phyloP scores from a whole-genome alignment of 2,113 vertebrate species.

The Rhegmatorhina hoffmannsi region DNA sequence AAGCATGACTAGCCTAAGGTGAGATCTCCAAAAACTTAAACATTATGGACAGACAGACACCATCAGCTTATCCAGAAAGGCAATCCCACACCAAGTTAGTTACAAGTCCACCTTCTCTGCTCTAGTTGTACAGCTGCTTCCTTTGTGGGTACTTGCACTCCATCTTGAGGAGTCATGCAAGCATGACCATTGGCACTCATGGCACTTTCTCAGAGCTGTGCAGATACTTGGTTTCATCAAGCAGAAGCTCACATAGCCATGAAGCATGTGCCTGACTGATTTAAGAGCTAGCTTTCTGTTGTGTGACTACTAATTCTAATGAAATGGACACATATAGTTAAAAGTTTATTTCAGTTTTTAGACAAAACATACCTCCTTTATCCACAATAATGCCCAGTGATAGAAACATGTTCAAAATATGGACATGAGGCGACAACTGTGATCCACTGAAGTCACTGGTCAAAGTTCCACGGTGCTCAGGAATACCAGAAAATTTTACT shows the following conservation, averaged over 20 bases:
- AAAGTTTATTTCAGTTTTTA: not conserved
- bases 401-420: not conserved
- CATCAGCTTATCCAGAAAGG: not conserved
- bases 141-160: not conserved
- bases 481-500: not conserved
- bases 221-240: not conserved
- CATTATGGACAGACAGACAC: not conserved
- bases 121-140: not conserved
- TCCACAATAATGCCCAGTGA: not conserved
- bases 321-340: not conserved
- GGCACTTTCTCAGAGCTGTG: not conserved
- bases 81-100: accelerated
- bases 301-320: not conserved
- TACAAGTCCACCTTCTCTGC: not conserved
- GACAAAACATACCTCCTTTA: not conserved
- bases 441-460: not conserved
- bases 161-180: accelerated
- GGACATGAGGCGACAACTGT: not conserved
- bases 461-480: not conserved
- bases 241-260: not conserved
- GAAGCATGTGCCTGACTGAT: not conserved
- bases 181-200: not conserved
- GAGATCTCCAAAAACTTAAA: not conserved
- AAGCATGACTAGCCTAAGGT: not conserved
- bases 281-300: not conserved